Evolutionary conservation across 2,888 invertebrate species (phyloP), one percentile per base, ranked within the genome.

Genomic region (Agonopterix heracliana): DNA sequence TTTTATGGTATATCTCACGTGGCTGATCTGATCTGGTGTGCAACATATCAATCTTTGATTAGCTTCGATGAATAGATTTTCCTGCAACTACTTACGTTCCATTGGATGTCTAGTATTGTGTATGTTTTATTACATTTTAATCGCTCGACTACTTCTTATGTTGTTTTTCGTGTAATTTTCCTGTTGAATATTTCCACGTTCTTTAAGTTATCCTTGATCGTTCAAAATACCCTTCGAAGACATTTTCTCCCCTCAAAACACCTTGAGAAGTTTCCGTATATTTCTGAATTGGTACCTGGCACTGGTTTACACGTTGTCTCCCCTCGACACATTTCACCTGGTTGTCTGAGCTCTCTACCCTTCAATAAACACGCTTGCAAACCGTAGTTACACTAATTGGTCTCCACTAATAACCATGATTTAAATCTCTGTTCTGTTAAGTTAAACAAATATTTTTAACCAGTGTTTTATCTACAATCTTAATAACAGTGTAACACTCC

Each of bases 301-400:
- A 69, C 75, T 54, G 59, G 64, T 64, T 52, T 55, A 75, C 63
- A 80, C 85, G 55, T 52, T 66, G 62, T 64, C 72, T 65, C 78
- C 81, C 81, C 68, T 69, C 60, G 52, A 58, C 63, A 66, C 56
- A 59, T 66, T 68, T 63, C 51, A 54, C 59, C 60, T 54, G 55
- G 56, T 61, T 63, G 50, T 46, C 46, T 53, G 50, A 26, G 51
- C 51, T 61, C 58, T 61, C 59, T 64, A 59, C 71, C 73, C 69
- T 66, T 59, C 56, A 50, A 61, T 64, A 64, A 68, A 64, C 56
- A 54, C 58, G 51, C 55, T 59, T 57, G 61, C 57, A 51, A 52
- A 60, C 55, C 54, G 49, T 10, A 26, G 5, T 26, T 26, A 26
- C 7, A 26, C 26, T 26, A 26, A 26, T 26, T 26, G 26, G 26